These are phyloP conservation scores for Eupithecia pulchellata DNA, from an alignment of 2,888 invertebrate genomes.

Conservation along the genomic window DNA sequence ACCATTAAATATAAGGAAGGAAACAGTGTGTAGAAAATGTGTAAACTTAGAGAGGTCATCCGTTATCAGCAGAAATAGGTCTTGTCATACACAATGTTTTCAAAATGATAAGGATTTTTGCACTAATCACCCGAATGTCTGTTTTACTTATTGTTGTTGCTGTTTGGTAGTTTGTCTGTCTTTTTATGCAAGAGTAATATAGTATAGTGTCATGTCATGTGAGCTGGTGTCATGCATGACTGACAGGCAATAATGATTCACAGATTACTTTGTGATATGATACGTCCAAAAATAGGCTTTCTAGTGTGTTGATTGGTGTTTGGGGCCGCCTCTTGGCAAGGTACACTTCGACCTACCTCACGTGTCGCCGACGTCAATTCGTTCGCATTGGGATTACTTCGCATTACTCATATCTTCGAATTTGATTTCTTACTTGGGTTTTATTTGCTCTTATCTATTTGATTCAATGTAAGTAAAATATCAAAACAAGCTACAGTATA, in stretches of 20 bases:
- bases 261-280: conserved; percentile 18
- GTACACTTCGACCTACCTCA: conserved; percentile 65
- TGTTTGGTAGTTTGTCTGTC: not conserved
- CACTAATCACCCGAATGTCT: conserved; percentile 8
- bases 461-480: not conserved
- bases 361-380: conserved; percentile 57
- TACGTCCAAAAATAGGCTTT: conserved; percentile 36
- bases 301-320: conserved; percentile 41
- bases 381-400: conserved; percentile 23
- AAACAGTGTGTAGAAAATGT: not conserved
- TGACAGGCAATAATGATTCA: conserved; percentile 18
- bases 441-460: not conserved
- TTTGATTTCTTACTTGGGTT: not conserved
- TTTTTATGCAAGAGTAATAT: too few species aligned
- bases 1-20: not conserved
- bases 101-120: conserved; percentile 17
- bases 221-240: too few species aligned
- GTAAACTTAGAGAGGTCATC: not conserved
- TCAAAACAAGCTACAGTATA: not conserved
- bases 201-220: too few species aligned
- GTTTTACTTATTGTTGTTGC: not conserved
- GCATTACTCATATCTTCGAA: not conserved
- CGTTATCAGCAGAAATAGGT: conserved; percentile 22
- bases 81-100: conserved; percentile 19
- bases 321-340: conserved; percentile 57